Conservation (phyloP, 2,888 invertebrate genomes). For the Clivina fossor region DNA sequence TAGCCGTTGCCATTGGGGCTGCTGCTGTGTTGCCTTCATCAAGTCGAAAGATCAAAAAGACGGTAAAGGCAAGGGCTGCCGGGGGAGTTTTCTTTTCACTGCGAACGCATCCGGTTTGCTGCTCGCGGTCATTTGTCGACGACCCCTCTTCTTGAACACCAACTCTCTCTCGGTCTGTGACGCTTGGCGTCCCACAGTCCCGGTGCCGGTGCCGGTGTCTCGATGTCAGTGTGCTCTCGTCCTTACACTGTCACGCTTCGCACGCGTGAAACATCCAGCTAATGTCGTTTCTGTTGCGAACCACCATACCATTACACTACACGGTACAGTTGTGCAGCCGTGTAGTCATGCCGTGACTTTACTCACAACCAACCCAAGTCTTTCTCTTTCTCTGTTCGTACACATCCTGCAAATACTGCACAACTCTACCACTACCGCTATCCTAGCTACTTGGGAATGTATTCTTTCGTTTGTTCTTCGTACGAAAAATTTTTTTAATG, state of each 20-base stretch:
- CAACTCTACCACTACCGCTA: too few relatives aligned
- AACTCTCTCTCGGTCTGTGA: too few relatives aligned
- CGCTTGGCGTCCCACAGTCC: neutral
- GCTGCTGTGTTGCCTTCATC: neutral
- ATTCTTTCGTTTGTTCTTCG: too few relatives aligned
- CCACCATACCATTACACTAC: conserved; percentile 10
- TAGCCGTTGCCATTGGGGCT: neutral
- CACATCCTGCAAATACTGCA: too few relatives aligned
- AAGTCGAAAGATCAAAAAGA: conserved; percentile 25
- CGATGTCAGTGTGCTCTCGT: too few relatives aligned
- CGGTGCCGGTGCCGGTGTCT: conserved; percentile 3
- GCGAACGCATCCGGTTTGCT: conserved; percentile 22
- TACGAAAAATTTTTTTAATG: too few relatives aligned
- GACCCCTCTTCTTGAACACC: too few relatives aligned
- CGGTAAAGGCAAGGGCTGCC: conserved; percentile 21
- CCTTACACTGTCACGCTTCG: neutral
- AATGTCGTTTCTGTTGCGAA: conserved; percentile 15
- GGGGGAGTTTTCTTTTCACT: conserved; percentile 23
- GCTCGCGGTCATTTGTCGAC: conserved; percentile 27
- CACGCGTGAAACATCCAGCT: conserved; percentile 21
- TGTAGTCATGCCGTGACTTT: too few relatives aligned
- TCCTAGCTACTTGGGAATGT: too few relatives aligned
- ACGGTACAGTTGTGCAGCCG: too few relatives aligned
- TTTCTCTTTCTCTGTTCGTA: too few relatives aligned
- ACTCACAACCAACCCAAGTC: too few relatives aligned